phyloP scores from a whole-genome alignment of 2,888 invertebrate species.

The Heteromurus nitidus region DNA sequence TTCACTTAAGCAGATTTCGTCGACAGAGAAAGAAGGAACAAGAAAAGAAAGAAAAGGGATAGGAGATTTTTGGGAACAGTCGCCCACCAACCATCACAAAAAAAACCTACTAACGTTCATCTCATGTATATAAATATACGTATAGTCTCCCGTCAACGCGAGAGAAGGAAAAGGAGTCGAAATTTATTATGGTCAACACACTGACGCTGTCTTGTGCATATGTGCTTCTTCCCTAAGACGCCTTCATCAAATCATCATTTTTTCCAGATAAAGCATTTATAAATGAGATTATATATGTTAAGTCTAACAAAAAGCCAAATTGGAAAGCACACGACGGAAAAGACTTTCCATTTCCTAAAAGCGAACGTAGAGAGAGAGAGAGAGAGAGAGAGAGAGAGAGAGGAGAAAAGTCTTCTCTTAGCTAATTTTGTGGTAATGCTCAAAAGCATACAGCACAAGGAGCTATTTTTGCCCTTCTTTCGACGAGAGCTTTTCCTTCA shows the following conservation, averaged over 20 bases:
- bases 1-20: neutral
- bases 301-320: conserved; percentile 6
- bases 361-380: neutral
- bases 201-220: neutral
- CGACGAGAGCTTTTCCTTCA: too few species aligned
- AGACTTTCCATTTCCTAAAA: neutral
- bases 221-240: neutral
- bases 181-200: conserved; percentile 34
- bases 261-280: conserved; percentile 45
- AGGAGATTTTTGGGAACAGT: too few species aligned
- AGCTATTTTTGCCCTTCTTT: too few species aligned
- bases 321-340: neutral
- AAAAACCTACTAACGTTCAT: too few species aligned
- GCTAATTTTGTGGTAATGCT: conserved; percentile 59
- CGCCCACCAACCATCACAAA: too few species aligned
- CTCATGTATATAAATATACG: neutral
- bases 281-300: conserved; percentile 55
- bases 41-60: too few species aligned
- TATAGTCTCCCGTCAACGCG: neutral
- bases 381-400: neutral
- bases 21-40: too few species aligned
- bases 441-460: neutral
- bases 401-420: neutral
- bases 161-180: neutral
- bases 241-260: conserved; percentile 59